Percentiles rank a stretch among this genome's conserved stretches.
Conservation (phyloP, 1,140 invertebrate genomes). For the Dinothrombium tinctorium region DNA sequence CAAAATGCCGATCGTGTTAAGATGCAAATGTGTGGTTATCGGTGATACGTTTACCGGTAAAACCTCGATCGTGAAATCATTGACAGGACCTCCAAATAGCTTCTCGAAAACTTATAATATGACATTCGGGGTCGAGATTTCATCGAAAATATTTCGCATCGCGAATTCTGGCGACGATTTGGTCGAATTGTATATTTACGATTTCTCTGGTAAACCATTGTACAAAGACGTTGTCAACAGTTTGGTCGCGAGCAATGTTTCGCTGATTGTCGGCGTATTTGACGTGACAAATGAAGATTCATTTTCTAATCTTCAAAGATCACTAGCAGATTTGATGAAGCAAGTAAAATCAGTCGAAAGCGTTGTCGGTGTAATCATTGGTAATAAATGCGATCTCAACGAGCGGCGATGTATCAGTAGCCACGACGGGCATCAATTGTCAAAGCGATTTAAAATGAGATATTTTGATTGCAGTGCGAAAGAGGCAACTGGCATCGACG, state of each 20-base stretch:
- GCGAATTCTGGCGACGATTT: neutral
- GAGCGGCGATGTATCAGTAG: slow-evolving; percentile 1
- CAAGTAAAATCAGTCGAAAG: neutral
- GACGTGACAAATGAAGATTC: slow-evolving; percentile 8
- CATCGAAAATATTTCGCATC: neutral
- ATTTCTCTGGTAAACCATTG: slow-evolving; percentile 5
- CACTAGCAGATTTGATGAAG: neutral
- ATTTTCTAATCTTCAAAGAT: neutral
- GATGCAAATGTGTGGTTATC: slow-evolving; percentile 6
- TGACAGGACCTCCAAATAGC: neutral
- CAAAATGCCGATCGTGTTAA: neutral
- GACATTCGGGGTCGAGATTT: slow-evolving; percentile 5
- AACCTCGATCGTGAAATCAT: slow-evolving; percentile 5
- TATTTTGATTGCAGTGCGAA: slow-evolving; percentile 8
- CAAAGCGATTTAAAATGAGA: slow-evolving; percentile 7
- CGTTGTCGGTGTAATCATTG: slow-evolving; percentile 4
- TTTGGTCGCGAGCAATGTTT: slow-evolving; percentile 1
- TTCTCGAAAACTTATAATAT: slow-evolving; percentile 3
- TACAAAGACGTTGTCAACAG: slow-evolving; percentile 1
- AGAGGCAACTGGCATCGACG: slow-evolving; percentile 3
- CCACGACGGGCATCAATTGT: slow-evolving; percentile 2
- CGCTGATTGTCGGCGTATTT: slow-evolving; percentile 7
- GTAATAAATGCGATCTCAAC: slow-evolving; percentile 9
- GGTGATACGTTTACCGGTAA: slow-evolving; percentile 7
- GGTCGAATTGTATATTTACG: slow-evolving; percentile 8